These are phyloP conservation scores for Nycticryphes semicollaris DNA, from an alignment of 2,113 vertebrate genomes.

Conservation along the genomic window DNA sequence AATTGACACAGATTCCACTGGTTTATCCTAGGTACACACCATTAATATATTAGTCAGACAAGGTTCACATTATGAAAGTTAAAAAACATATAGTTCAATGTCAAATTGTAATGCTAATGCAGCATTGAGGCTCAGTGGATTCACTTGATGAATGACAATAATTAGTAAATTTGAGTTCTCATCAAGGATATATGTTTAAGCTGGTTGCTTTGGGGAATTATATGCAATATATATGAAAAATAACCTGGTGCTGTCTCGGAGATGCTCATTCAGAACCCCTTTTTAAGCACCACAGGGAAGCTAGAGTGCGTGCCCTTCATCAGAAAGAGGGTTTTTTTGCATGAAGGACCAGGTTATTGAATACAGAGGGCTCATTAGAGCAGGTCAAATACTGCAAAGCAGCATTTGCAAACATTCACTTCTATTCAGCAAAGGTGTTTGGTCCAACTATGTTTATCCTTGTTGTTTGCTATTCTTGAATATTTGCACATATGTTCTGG, in stretches of 20 bases:
- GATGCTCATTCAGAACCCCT: not conserved
- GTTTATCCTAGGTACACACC: not conserved
- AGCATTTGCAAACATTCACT: not conserved
- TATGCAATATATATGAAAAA: not conserved
- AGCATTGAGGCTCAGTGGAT: not conserved
- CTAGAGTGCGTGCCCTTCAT: not conserved
- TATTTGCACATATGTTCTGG: slow-evolving; percentile 64
- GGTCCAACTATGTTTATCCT: slow-evolving; percentile 42
- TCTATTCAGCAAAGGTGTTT: not conserved
- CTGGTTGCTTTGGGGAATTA: not conserved
- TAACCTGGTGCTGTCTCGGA: not conserved
- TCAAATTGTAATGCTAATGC: not conserved
- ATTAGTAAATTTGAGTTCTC: slow-evolving; percentile 34
- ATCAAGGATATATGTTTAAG: not conserved
- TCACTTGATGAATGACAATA: slow-evolving; percentile 30
- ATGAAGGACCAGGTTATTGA: not conserved
- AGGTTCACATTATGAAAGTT: not conserved
- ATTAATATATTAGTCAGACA: not conserved
- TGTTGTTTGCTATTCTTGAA: slow-evolving; percentile 58
- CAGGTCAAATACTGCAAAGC: slow-evolving; percentile 20
- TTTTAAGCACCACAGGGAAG: not conserved
- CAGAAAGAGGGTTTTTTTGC: not conserved
- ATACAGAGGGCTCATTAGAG: not conserved
- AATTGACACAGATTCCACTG: not conserved
- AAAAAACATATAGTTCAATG: not conserved